Percentiles rank a stretch among this genome's conserved stretches.
phyloP scores from a whole-genome alignment of 1,140 invertebrate species.

The Bombus pyrosoma region DNA sequence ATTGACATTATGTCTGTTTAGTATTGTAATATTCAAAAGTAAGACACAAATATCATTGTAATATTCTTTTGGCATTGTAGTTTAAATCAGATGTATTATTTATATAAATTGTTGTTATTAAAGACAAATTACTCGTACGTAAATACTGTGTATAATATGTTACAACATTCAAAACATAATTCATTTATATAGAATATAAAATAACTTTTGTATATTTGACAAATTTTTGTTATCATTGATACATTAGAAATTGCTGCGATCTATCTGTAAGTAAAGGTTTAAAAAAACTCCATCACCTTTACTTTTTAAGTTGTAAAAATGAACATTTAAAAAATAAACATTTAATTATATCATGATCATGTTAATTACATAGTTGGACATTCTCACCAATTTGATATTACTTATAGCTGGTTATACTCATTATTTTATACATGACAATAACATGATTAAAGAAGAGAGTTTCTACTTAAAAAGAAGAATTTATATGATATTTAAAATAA shows the following conservation, averaged over 20 bases:
- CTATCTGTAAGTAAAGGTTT: neutral
- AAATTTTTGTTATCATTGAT: neutral
- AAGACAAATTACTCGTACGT: slow-evolving; percentile 56
- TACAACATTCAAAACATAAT: slow-evolving; percentile 8
- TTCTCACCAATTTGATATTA: neutral
- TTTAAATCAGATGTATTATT: slow-evolving; percentile 59
- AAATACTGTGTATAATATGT: slow-evolving; percentile 49
- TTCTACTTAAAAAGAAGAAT: too few species aligned
- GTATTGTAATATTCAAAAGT: slow-evolving; percentile 16
- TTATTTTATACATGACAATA: too few species aligned
- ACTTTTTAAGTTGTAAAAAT: neutral
- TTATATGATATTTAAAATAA: too few species aligned
- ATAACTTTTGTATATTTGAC: neutral
- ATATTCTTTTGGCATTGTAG: slow-evolving; percentile 48
- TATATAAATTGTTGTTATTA: slow-evolving; percentile 61
- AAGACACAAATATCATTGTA: slow-evolving; percentile 36
- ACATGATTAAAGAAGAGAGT: too few species aligned
- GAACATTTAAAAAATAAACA: neutral
- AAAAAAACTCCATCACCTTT: neutral
- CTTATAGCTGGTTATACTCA: too few species aligned
- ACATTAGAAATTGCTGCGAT: neutral
- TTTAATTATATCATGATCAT: neutral
- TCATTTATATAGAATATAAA: slow-evolving; percentile 31
- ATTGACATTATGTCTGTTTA: slow-evolving; percentile 37
- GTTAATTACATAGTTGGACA: neutral